Base-by-base conservation (phyloP, 92 coral and sea anemone species). In the Scolanthus callimorphus region DNA sequence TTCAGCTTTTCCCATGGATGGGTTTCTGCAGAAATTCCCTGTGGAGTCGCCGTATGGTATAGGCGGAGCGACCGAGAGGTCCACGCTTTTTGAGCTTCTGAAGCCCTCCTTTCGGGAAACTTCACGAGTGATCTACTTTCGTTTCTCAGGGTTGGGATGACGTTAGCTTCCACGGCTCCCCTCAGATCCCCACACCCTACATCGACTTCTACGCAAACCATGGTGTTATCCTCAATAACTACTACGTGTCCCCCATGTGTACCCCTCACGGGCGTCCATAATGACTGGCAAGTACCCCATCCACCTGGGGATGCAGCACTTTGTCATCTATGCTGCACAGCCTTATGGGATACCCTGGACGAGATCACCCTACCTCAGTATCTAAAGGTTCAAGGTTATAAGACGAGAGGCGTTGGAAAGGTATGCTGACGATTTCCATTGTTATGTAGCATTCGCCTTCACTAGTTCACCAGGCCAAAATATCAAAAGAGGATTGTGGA, bases 151-250 rank as follows among this genome's bases (percentile, higher is more conserved):
- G 97, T 29, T 90, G 92, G 92, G 97, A 90, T 78, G 97, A 90
- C 67, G 97, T 90, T 53, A 90, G 97, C 56, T 90, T 90, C 51
- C 97, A 90, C 52, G 97, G 97, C 73, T 90, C 97, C 51, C 55
- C 79, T 67, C 94, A 90, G 73, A 85, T 90, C 41, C 89, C 90
- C 31, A 90, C 97, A 10, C 92, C 92, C 4, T 58, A 85, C 61
- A 77, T 90, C 26, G 97, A 90, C 60, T 30, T 55, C 17, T 72
- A 74, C n/a, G 97, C 97, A 19, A 90, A 70, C 17, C 76, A 51
- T 4, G 97, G 97, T 26, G 94, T 90, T 4, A 85, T 90, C 23
- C 63, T 90, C 3, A 85, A 90, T 61, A 90, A 83, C 60, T 85
- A 90, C 68, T 90, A 90, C 34, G 94, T 85, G 3, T 73, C 85